A percentile compares a stretch with the other conserved stretches of the same genome.
Evolutionary conservation across 2,888 invertebrate genomes (phyloP).

Genomic region (Globia sparganii): DNA sequence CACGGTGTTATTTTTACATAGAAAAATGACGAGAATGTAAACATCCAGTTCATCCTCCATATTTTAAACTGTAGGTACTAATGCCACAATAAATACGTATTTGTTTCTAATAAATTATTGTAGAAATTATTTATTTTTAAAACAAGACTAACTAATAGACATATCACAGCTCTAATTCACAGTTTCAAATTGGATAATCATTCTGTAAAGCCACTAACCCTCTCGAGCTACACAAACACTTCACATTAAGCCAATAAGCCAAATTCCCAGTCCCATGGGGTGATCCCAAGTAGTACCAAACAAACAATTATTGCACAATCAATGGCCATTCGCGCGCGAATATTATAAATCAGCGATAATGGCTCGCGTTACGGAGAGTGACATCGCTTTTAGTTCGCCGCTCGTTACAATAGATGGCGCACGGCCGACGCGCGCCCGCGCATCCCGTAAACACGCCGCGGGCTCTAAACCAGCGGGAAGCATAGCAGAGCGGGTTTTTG

Average conservation of each 20-base stretch:
- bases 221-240: slow-evolving; percentile 69
- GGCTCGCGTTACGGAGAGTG: slow-evolving; percentile 76
- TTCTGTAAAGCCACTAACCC: slow-evolving; percentile 45
- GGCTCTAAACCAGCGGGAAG: slow-evolving; percentile 50
- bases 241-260: slow-evolving; percentile 80
- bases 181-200: slow-evolving; percentile 54
- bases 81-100: neutral
- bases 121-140: neutral
- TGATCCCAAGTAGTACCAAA: slow-evolving; percentile 77
- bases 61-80: neutral
- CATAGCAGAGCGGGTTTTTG: slow-evolving; percentile 1
- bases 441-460: slow-evolving; percentile 67
- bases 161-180: slow-evolving; percentile 17
- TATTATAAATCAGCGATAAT: slow-evolving; percentile 86
- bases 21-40: neutral
- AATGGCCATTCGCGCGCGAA: slow-evolving; percentile 82
- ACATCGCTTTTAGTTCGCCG: slow-evolving; percentile 80
- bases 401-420: slow-evolving; percentile 80
- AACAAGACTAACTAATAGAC: neutral
- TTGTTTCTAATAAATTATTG: neutral
- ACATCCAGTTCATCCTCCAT: neutral
- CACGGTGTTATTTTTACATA: neutral
- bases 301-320: slow-evolving; percentile 89
- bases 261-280: slow-evolving; percentile 81
- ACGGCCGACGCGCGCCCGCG: slow-evolving; percentile 78